These are phyloP conservation scores for Deilephila porcellus DNA, from an alignment of 2,888 invertebrate genomes.

Conservation along the genomic window DNA sequence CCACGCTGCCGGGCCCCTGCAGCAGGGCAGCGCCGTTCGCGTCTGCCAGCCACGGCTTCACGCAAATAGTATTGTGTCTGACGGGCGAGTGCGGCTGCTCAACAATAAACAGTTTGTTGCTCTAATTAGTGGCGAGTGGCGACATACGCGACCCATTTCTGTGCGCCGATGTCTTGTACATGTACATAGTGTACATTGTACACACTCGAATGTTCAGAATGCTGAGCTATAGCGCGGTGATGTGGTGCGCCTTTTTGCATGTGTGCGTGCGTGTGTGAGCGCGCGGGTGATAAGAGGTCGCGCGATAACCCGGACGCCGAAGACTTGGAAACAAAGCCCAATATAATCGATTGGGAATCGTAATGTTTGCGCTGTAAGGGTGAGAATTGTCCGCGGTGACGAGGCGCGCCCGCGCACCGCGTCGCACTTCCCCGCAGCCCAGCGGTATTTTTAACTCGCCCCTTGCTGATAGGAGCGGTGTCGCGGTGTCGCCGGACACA, in stretches of 20 bases:
- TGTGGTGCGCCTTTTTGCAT: slow-evolving; percentile 29
- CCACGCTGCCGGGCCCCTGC: background rate
- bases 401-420: slow-evolving; percentile 5
- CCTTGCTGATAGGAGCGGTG: slow-evolving; percentile 24
- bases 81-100: slow-evolving; percentile 36
- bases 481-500: slow-evolving; percentile 28
- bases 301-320: slow-evolving; percentile 63
- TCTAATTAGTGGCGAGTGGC: slow-evolving; percentile 62
- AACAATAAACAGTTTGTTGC: slow-evolving; percentile 61
- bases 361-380: background rate
- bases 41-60: background rate
- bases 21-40: background rate
- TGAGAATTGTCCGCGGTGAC: slow-evolving; percentile 25
- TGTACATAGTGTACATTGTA: slow-evolving; percentile 19
- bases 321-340: slow-evolving; percentile 24
- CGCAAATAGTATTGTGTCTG: too few relatives aligned
- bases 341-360: background rate
- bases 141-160: slow-evolving; percentile 61
- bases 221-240: background rate
- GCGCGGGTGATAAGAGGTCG: slow-evolving; percentile 65
- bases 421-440: slow-evolving; percentile 19
- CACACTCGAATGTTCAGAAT: slow-evolving; percentile 15
- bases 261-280: slow-evolving; percentile 42
- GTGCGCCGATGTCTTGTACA: slow-evolving; percentile 34
- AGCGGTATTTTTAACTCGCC: slow-evolving; percentile 36